A percentile compares a stretch with the other conserved stretches of the same genome.
Evolutionary conservation across 2,888 invertebrate species (phyloP).

Genomic region (Mellilla xanthometata): DNA sequence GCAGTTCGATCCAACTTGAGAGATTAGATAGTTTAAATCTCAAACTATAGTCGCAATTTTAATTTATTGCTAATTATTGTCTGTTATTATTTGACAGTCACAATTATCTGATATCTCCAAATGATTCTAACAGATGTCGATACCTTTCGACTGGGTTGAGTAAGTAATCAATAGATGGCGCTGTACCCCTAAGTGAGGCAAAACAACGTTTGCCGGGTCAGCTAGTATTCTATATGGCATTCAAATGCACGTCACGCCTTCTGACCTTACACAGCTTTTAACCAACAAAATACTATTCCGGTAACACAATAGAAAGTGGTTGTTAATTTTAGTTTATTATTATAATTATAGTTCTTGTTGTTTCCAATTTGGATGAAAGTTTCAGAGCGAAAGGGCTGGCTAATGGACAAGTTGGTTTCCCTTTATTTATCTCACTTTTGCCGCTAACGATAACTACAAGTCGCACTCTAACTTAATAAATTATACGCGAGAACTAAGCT

Average conservation of each 20-base stretch:
- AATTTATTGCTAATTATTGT: too few relatives aligned
- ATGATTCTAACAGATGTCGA: too few relatives aligned
- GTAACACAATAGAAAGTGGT: conserved; percentile 12
- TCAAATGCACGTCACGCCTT: neutral
- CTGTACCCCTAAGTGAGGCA: too few relatives aligned
- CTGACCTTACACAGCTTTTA: neutral
- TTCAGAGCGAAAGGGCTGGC: conserved; percentile 15
- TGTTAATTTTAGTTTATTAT: conserved; percentile 21
- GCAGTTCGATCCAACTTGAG: too few relatives aligned
- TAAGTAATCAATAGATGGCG: too few relatives aligned
- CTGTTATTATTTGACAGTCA: too few relatives aligned
- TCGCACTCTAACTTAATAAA: conserved; percentile 42
- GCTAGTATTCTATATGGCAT: too few relatives aligned
- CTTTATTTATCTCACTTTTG: conserved; percentile 32
- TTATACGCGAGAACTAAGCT: conserved; percentile 31
- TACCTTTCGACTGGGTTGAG: too few relatives aligned
- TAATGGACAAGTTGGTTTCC: conserved; percentile 27
- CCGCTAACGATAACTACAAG: conserved; percentile 39
- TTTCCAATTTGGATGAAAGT: conserved; percentile 23
- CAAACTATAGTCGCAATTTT: too few relatives aligned
- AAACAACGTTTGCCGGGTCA: neutral
- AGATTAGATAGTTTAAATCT: too few relatives aligned
- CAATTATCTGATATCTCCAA: too few relatives aligned
- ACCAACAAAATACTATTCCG: conserved; percentile 4
- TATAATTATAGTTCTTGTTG: conserved; percentile 26